Conservation (phyloP, 1,140 invertebrate species). For the Drosophila auraria region DNA sequence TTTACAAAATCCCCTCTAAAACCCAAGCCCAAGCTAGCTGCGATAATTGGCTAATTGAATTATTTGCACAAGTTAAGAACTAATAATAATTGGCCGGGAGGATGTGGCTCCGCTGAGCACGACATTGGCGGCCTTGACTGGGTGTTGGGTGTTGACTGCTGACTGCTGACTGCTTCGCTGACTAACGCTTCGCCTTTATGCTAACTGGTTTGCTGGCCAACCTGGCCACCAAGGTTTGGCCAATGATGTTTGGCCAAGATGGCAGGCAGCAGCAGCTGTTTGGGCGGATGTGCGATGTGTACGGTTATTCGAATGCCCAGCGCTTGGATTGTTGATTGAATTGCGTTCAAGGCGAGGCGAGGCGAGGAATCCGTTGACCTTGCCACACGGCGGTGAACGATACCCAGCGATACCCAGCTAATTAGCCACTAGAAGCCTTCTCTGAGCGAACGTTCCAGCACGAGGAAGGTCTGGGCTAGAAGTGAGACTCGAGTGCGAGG, state of each 20-base stretch:
- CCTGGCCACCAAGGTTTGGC: conserved; percentile 14
- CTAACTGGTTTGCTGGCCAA: conserved; percentile 8
- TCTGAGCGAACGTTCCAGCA: conserved; percentile 6
- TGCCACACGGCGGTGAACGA: conserved; percentile 11
- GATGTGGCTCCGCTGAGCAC: conserved; percentile 50
- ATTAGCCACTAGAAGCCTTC: conserved; percentile 31
- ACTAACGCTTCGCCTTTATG: conserved; percentile 6
- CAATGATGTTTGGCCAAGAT: conserved; percentile 38
- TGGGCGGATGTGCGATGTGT: conserved; percentile 25
- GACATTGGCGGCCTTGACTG: conserved; percentile 56
- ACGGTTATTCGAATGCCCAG: conserved; percentile 29
- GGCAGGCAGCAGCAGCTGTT: conserved; percentile 18
- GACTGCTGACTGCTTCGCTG: conserved; percentile 64
- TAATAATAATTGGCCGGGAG: conserved; percentile 45
- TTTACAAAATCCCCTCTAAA: background rate
- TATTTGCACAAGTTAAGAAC: conserved; percentile 44
- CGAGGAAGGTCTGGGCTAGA: conserved; percentile 42
- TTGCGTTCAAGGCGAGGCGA: conserved; percentile 37
- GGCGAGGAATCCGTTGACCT: conserved; percentile 31
- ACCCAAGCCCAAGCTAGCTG: background rate
- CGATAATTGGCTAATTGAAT: conserved; percentile 65
- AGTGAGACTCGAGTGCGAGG: conserved; percentile 33
- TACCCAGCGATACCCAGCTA: conserved; percentile 14
- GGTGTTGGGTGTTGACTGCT: conserved; percentile 49
- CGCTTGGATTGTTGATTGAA: conserved; percentile 15